Evolutionary conservation across 64 coral and sea anemone species (phyloP), one percentile per base, ranked within the genome.

Genomic region (Pocillopora damicornis): DNA sequence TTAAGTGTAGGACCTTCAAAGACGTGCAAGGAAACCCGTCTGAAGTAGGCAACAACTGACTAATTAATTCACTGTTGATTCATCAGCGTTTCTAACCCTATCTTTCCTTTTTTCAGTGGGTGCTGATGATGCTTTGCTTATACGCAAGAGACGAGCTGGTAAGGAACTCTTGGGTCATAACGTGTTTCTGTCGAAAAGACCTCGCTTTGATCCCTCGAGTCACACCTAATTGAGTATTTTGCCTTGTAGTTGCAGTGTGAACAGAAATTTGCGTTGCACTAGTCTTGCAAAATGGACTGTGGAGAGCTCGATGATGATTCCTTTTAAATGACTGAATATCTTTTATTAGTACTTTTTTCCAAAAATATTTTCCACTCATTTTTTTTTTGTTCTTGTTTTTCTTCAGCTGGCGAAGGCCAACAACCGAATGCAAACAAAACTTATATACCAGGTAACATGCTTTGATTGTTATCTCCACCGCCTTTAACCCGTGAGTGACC

Each of bases 91-190:
- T n/a, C 17, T n/a, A 10, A n/a, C 35, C 58, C 9, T 42, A 25
- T 56, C 22, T 6, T 85, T 58, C 71, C 56, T 14, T n/a, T 58
- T 38, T 85, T 58, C 63, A 57, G 30, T 0, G 30, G 64, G 10
- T 9, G 38, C 18, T 9, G 15, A 57, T 5, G 81, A 57, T 1
- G 63, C 67, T 17, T 15, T 73, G 38, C 81, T 85, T 69, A 15
- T 85, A 1, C 81, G 81, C 51, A 85, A 72, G 37, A 85, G 64
- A 58, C 81, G 81, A 1, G 64, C 81, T 14, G 81, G 81, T 85
- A 59, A 72, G 59, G 5, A 57, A 60, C 14, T 4, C 23, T 1
- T 59, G 22, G 20, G 11, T 51, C 42, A 7, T 4, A 51, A 51
- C 0, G 42, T 51, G 42, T 51, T 51, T 51, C 42, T 51, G 42